Base-by-base conservation (phyloP, 2,888 invertebrate genomes). In the Acronicta psi region DNA sequence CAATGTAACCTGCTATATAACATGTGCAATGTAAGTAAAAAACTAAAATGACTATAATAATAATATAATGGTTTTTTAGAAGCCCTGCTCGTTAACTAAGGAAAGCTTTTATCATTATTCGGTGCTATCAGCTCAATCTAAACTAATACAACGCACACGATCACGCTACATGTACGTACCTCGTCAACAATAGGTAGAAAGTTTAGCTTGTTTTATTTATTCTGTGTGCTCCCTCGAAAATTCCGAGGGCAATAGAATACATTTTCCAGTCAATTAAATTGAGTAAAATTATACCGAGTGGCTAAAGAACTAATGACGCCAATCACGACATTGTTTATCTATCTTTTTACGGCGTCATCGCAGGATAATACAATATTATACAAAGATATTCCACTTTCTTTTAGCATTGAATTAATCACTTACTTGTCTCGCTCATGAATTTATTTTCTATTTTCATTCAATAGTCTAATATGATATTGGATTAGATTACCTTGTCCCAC, bases 241-340 rank as follows among this genome's bases (percentile, higher is more conserved):
- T 75, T 65, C 62, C 25, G 58, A 66, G 59, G 71, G 74, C 73
- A 77, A 81, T 85, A 78, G 86, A 86, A 90, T 89, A 87, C 61
- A 88, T 91, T 91, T 87, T 87, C 84, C 72, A 73, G 74, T 56
- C 80, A 82, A 89, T 90, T 86, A 84, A 87, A 81, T 82, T 75
- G 66, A 80, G 66, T 71, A 75, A 79, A 87, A 88, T 88, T 85
- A 85, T 73, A 78, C 72, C 75, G 82, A 86, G 81, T 85, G 80
- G 78, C 79, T 78, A 74, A 77, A 78, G 55, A 68, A 64, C 79
- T 84, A 86, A 90, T 81, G 84, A 80, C 74, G 66, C 78, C 83
- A 87, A 90, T 91, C 87, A 87, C 70, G 77, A 70, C 60, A 74
- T 82, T 66, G 61, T 76, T 72, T 69, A 75, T 68, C 43, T 56